Percentiles rank a stretch among this genome's conserved stretches.
phyloP scores from a whole-genome alignment of 2,888 invertebrate species.

The Dryomyza anilis region DNA sequence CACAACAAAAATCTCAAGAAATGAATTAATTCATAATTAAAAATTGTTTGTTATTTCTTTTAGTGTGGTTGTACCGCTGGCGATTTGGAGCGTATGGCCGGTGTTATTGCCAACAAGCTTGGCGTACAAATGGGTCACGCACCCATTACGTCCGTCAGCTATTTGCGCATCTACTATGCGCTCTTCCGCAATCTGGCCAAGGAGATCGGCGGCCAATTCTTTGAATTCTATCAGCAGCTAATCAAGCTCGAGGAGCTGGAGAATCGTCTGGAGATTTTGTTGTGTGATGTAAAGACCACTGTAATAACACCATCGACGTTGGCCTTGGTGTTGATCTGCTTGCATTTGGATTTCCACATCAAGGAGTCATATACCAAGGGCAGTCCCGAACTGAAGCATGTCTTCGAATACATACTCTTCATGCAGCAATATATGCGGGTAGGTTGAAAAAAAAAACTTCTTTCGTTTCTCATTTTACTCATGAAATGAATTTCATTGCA shows the following conservation, averaged over 20 bases:
- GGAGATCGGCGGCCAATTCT: constrained; percentile 63
- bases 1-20: not conserved
- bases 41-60: constrained; percentile 48
- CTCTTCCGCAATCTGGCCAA: constrained; percentile 67
- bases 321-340: constrained; percentile 77
- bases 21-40: not conserved
- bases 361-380: constrained; percentile 59
- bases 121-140: constrained; percentile 67
- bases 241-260: constrained; percentile 68
- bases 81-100: constrained; percentile 86
- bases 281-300: constrained; percentile 76
- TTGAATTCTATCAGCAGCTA: constrained; percentile 63
- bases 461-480: too few species aligned
- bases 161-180: constrained; percentile 70
- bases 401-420: constrained; percentile 74
- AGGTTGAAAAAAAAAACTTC: too few species aligned
- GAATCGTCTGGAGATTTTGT: constrained; percentile 75
- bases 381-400: constrained; percentile 66
- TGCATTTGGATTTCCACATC: constrained; percentile 69
- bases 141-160: constrained; percentile 70
- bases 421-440: constrained; percentile 76
- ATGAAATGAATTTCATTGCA: constrained; percentile 47
- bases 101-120: constrained; percentile 79
- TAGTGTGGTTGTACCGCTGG: constrained; percentile 83
- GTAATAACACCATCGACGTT: constrained; percentile 76